phyloP scores from a whole-genome alignment of 2,888 invertebrate genomes.

The Clunio marinus region DNA sequence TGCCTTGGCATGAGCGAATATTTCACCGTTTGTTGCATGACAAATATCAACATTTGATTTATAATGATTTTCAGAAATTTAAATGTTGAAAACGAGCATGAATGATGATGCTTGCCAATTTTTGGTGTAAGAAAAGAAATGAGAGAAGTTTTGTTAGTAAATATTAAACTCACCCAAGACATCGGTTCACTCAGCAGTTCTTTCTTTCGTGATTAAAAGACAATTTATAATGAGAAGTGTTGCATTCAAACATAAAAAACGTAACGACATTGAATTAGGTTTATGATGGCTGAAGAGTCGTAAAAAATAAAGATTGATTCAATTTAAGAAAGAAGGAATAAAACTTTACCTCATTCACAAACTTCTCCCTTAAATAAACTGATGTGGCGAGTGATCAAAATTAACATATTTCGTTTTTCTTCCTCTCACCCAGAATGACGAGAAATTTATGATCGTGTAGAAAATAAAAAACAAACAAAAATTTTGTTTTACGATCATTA shows the following conservation, averaged over 20 bases:
- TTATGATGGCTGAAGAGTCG: too few species aligned
- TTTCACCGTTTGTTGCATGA: background rate
- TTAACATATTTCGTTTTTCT: background rate
- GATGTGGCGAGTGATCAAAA: slow-evolving; percentile 9
- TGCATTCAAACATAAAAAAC: too few species aligned
- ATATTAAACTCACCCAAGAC: too few species aligned
- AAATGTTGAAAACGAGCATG: slow-evolving; percentile 2
- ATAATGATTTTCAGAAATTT: background rate
- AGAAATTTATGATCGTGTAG: slow-evolving; percentile 19
- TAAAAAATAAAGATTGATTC: too few species aligned
- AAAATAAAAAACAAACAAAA: slow-evolving; percentile 31
- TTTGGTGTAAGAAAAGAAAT: too few species aligned
- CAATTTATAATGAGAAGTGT: too few species aligned
- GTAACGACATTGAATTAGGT: too few species aligned
- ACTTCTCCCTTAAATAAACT: background rate
- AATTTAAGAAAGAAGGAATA: too few species aligned
- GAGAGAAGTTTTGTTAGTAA: too few species aligned
- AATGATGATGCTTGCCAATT: slow-evolving; percentile 2
- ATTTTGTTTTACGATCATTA: slow-evolving; percentile 31
- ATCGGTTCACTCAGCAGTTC: too few species aligned
- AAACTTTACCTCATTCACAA: too few species aligned
- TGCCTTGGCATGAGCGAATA: background rate
- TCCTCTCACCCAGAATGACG: background rate
- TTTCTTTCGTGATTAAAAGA: too few species aligned
- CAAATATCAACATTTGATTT: background rate